phyloP scores from a whole-genome alignment of 2,888 invertebrate species.

The Onthophagus sagittarius region DNA sequence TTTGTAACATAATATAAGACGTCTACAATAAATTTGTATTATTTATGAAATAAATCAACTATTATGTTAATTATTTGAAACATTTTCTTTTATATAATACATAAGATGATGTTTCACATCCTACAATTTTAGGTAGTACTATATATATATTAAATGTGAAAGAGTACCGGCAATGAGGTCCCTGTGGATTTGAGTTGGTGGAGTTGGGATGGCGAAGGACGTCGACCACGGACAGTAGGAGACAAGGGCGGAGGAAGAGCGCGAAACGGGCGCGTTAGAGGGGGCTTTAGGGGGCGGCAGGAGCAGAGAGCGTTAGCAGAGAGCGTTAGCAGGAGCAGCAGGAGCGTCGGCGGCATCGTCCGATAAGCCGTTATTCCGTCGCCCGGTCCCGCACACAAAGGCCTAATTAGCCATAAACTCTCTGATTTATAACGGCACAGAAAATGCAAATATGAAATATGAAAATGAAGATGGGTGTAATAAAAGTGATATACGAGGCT shows the following conservation, averaged over 20 bases:
- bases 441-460: constrained; percentile 60
- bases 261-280: background rate
- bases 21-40: too few species aligned
- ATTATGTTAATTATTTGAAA: too few species aligned
- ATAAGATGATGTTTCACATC: background rate
- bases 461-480: constrained; percentile 64
- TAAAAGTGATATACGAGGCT: constrained; percentile 77
- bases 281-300: constrained; percentile 7
- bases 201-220: background rate
- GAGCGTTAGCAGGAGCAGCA: constrained; percentile 13
- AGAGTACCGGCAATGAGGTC: background rate
- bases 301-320: constrained; percentile 7
- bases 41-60: too few species aligned
- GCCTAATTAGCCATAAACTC: constrained; percentile 64
- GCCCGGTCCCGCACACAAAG: constrained; percentile 43
- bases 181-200: background rate
- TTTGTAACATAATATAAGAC: too few species aligned
- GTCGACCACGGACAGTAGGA: background rate
- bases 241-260: background rate
- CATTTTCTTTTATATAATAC: background rate
- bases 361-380: constrained; percentile 52
- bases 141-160: background rate
- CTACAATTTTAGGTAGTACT: background rate
- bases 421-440: constrained; percentile 61
- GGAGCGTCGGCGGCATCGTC: constrained; percentile 38